Base-by-base conservation (phyloP, 2,888 invertebrate genomes). In the Melolontha melolontha region DNA sequence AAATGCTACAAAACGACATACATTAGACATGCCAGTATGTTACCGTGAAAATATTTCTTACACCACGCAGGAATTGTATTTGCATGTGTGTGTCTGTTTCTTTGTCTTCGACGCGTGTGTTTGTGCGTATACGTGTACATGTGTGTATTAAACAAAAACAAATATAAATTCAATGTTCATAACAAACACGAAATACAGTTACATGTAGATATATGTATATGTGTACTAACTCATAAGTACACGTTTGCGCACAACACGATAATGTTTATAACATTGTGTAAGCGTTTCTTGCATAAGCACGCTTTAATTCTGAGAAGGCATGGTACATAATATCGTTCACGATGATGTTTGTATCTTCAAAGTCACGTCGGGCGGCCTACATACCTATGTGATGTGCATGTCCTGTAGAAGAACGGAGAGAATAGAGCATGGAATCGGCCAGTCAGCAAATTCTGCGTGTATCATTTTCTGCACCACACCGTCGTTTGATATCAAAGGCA, bases 311-410 rank as follows among this genome's bases (percentile, higher is more conserved):
- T 59, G 52, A 62, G 71, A 70, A 71, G 69, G 51, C 51, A 71
- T 64, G 68, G n/a, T 55, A 40, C 17, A 55, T 55, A 55, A 41
- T 55, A 17, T 47, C 17, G 40, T 17, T 7, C 17, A 40, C 16
- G 40, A 40, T 41, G 39, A 39, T 54, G n/a, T n/a, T 39, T 54
- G 64, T 64, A 66, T 70, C 64, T 67, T 49, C 22, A 50, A 40
- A 47, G 67, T 67, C 68, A 66, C 68, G 68, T 68, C 52, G 47
- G 44, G 49, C 65, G 70, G 62, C 70, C 80, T 74, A 81, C 80
- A 75, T 34, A 34, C 10, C 1, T 34, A 4, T 83, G 81, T 71
- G 83, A 81, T 75, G 82, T 29, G 41, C 55, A 41, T 11, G 17
- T 42, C 40, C 22, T 22, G 34, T 34, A 5, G 2, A 34, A 34